phyloP scores from a whole-genome alignment of 92 coral and sea anemone genomes.

The Porites evermanni region DNA sequence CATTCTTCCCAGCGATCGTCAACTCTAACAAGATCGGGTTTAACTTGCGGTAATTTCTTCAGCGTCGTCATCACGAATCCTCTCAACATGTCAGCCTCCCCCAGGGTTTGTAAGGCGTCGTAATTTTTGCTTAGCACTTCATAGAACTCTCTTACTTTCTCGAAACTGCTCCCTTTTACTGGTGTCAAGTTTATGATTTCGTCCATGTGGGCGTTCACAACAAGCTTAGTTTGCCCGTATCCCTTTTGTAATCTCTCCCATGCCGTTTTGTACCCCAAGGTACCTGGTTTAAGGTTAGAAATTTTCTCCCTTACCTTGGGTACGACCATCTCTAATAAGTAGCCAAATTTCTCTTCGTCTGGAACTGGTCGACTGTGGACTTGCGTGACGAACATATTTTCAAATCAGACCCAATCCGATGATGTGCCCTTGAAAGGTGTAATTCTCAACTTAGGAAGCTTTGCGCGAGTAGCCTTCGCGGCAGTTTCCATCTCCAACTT shows the following conservation, averaged over 20 bases:
- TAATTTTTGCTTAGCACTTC: constrained; percentile 49
- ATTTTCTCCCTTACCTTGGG: constrained; percentile 57
- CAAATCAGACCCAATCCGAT: constrained; percentile 59
- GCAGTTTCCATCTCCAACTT: constrained; percentile 50
- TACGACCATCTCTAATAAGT: constrained; percentile 53
- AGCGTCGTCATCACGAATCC: constrained; percentile 59
- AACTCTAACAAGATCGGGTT: too few species aligned
- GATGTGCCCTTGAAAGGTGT: constrained; percentile 60
- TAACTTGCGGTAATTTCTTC: too few species aligned
- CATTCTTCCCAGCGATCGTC: too few species aligned
- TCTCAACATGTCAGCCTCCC: constrained; percentile 57
- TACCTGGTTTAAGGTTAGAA: constrained; percentile 63
- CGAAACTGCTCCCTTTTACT: constrained; percentile 54
- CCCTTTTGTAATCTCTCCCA: constrained; percentile 64
- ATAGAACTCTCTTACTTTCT: constrained; percentile 56
- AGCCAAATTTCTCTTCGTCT: constrained; percentile 67
- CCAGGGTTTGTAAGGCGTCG: constrained; percentile 57
- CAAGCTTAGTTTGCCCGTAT: constrained; percentile 64
- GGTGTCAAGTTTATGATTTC: constrained; percentile 57
- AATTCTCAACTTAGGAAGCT: constrained; percentile 50
- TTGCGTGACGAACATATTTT: constrained; percentile 54
- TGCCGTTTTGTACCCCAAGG: constrained; percentile 68
- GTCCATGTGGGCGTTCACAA: constrained; percentile 62
- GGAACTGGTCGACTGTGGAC: constrained; percentile 41
- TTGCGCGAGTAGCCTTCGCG: constrained; percentile 28